Evolutionary conservation across 2,888 invertebrate genomes (phyloP).

Genomic region (Apodemia zela): DNA sequence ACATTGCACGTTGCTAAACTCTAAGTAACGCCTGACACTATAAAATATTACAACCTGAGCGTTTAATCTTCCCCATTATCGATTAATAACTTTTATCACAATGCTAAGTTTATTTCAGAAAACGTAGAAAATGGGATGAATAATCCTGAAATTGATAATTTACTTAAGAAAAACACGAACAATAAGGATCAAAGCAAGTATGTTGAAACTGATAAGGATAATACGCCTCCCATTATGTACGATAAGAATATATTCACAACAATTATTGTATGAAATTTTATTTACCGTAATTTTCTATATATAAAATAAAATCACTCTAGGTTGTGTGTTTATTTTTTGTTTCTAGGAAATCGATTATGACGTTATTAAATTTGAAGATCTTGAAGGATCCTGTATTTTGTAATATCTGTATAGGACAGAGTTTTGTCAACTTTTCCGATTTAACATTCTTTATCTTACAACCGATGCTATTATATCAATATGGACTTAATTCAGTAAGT

Average conservation of each 20-base stretch:
- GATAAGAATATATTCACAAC: neutral
- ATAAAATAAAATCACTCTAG: neutral
- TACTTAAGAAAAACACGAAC: neutral
- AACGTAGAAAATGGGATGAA: neutral
- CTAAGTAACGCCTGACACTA: too few species aligned
- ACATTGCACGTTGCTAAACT: too few species aligned
- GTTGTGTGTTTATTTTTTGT: neutral
- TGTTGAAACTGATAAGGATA: neutral
- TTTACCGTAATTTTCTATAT: neutral
- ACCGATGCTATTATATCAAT: constrained; percentile 81
- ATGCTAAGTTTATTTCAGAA: neutral
- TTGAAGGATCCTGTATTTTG: constrained; percentile 75
- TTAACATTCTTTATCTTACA: constrained; percentile 82
- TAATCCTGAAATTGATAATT: neutral
- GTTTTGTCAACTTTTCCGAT: constrained; percentile 83
- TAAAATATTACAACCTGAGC: too few species aligned
- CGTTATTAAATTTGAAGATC: constrained; percentile 67
- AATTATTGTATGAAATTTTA: neutral
- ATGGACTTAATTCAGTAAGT: constrained; percentile 52
- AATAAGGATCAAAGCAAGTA: neutral
- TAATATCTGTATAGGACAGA: constrained; percentile 81
- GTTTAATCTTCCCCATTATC: too few species aligned
- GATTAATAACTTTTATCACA: neutral
- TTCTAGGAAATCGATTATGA: constrained; percentile 49
- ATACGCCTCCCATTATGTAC: neutral